phyloP scores from a whole-genome alignment of 2,113 vertebrate genomes.

The Calypte anna region DNA sequence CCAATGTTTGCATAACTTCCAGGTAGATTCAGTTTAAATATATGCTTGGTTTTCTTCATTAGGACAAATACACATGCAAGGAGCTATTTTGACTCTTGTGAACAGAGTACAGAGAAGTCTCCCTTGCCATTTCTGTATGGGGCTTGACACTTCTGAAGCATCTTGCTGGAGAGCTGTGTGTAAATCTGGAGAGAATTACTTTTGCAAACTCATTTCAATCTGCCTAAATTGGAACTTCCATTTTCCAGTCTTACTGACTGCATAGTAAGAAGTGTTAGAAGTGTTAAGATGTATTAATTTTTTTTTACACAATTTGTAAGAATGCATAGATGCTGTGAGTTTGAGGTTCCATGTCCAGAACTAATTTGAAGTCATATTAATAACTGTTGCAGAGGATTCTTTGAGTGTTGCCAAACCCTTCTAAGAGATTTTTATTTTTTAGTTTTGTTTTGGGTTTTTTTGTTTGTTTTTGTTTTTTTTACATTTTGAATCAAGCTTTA shows the following conservation, averaged over 20 bases:
- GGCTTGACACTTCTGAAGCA: background rate
- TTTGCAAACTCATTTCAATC: background rate
- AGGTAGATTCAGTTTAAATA: background rate
- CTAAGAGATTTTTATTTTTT: background rate
- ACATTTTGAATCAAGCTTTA: background rate
- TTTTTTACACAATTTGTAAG: background rate
- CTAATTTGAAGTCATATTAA: background rate
- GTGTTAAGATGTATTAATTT: no score
- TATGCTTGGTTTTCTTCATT: background rate
- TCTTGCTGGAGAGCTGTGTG: background rate
- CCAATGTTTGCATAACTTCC: background rate
- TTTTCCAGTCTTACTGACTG: background rate
- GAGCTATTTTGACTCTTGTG: background rate
- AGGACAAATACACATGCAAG: background rate
- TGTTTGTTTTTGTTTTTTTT: background rate
- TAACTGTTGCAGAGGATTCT: background rate
- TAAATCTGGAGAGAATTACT: background rate
- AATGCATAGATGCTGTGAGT: background rate
- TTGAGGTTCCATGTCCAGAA: background rate
- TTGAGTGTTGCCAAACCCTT: background rate
- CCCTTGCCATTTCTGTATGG: accelerated
- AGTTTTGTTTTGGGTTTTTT: background rate
- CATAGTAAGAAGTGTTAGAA: background rate
- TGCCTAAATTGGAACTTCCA: background rate
- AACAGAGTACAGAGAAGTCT: background rate